phyloP scores from a whole-genome alignment of 2,888 invertebrate species.

The Melanophora roralis region DNA sequence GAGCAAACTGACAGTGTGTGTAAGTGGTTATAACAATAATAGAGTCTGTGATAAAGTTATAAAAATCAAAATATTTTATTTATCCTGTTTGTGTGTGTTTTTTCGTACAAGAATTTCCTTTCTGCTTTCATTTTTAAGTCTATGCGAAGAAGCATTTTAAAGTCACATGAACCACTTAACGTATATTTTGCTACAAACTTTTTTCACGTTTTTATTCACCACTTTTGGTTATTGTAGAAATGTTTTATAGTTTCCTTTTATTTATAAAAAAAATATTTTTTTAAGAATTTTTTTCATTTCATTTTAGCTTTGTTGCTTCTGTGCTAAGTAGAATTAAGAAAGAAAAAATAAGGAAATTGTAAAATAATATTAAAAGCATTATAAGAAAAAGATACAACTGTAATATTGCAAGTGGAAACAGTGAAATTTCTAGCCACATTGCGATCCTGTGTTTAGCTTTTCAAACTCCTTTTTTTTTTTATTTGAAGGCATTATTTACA shows the following conservation, averaged over 20 bases:
- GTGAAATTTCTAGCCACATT: slow-evolving; percentile 17
- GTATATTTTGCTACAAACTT: slow-evolving; percentile 37
- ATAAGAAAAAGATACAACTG: slow-evolving; percentile 42
- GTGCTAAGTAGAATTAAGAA: slow-evolving; percentile 1
- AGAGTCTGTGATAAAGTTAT: background rate
- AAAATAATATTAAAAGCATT: slow-evolving; percentile 48
- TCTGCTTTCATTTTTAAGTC: slow-evolving; percentile 30
- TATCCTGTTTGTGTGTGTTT: background rate
- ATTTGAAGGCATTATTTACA: background rate
- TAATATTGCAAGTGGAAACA: background rate
- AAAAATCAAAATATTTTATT: slow-evolving; percentile 12
- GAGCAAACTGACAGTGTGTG: background rate
- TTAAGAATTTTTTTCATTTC: background rate
- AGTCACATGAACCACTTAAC: slow-evolving; percentile 58
- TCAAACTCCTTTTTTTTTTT: slow-evolving; percentile 34
- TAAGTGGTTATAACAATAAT: slow-evolving; percentile 4
- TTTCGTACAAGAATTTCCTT: slow-evolving; percentile 22
- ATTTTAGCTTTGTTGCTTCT: background rate
- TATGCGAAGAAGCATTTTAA: slow-evolving; percentile 35
- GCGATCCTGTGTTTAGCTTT: slow-evolving; percentile 39
- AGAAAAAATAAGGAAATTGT: background rate
- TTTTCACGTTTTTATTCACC: background rate
- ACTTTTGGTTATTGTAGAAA: slow-evolving; percentile 23
- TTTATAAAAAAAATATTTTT: background rate
- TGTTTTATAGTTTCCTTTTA: slow-evolving; percentile 31